These are phyloP conservation scores for Abrostola tripartita DNA, from an alignment of 2,888 invertebrate species.

Conservation along the genomic window DNA sequence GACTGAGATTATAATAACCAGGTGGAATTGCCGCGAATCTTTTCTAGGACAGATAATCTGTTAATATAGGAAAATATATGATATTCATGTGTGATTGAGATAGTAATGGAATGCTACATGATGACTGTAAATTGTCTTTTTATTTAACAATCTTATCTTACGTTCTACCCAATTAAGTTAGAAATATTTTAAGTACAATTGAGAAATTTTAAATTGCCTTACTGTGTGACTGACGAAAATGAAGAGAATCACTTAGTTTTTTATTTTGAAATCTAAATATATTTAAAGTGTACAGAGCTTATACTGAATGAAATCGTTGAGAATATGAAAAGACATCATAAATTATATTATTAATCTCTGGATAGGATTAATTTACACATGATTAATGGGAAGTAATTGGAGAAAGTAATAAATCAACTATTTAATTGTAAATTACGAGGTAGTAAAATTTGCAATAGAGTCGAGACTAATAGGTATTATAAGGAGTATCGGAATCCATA, in stretches of 20 bases:
- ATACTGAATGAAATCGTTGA: too few species aligned
- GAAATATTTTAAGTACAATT: background rate
- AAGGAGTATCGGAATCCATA: background rate
- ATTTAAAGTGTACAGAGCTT: too few species aligned
- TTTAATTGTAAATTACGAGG: constrained; percentile 12
- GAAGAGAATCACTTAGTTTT: background rate
- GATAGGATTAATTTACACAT: constrained; percentile 11
- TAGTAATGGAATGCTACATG: constrained; percentile 5
- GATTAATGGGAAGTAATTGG: constrained; percentile 2
- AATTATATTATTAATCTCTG: background rate
- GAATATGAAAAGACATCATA: background rate
- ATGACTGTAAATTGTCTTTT: background rate
- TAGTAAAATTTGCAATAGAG: constrained; percentile 8
- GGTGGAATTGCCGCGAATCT: constrained; percentile 58
- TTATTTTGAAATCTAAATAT: background rate
- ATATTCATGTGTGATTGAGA: constrained; percentile 17
- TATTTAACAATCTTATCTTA: background rate
- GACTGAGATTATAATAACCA: constrained; percentile 78
- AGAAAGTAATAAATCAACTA: constrained; percentile 4
- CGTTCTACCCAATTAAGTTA: background rate
- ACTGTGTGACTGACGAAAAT: background rate
- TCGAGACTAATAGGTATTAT: background rate
- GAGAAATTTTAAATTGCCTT: background rate
- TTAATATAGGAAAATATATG: constrained; percentile 23
- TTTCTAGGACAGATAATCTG: constrained; percentile 26